These are phyloP conservation scores for Hyperoplus immaculatus DNA, from an alignment of 2,797 vertebrate species.

Conservation along the genomic window DNA sequence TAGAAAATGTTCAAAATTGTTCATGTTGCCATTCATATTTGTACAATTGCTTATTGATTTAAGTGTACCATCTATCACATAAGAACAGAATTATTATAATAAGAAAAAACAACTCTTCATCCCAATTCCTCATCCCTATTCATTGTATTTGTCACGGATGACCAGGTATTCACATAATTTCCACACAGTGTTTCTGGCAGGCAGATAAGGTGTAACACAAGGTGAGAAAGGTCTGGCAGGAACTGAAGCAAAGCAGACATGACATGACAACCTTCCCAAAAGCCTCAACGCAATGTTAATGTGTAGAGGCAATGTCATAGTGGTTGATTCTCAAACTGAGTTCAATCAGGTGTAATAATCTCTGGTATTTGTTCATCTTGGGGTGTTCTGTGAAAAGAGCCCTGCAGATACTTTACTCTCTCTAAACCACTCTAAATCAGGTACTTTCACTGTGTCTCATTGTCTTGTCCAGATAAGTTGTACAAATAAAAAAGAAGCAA, in stretches of 20 bases:
- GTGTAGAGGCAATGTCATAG: conserved; percentile 14
- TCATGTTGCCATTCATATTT: neutral
- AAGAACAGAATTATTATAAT: conserved; percentile 26
- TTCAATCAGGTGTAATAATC: neutral
- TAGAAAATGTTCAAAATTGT: neutral
- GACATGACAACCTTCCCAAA: conserved; percentile 28
- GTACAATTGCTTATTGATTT: neutral
- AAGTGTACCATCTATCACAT: neutral
- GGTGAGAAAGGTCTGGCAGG: conserved; percentile 23
- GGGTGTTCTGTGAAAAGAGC: neutral
- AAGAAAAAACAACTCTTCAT: conserved; percentile 30
- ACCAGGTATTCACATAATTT: conserved; percentile 60
- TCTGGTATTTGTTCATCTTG: conserved; percentile 6
- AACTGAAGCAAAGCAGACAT: conserved; percentile 23
- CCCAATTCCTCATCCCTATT: conserved; percentile 21
- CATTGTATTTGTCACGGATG: conserved; percentile 44
- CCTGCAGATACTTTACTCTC: no score
- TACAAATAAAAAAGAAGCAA: neutral
- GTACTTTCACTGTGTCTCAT: neutral
- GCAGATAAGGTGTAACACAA: conserved; percentile 27
- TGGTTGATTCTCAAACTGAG: neutral
- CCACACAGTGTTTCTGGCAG: conserved; percentile 38
- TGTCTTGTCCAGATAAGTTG: neutral
- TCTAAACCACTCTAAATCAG: neutral
- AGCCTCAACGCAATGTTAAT: conserved; percentile 25